A percentile compares a stretch with the other conserved stretches of the same genome.
These are phyloP conservation scores for Bombus haemorrhoidalis DNA, from an alignment of 1,140 invertebrate species.

Conservation along the genomic window DNA sequence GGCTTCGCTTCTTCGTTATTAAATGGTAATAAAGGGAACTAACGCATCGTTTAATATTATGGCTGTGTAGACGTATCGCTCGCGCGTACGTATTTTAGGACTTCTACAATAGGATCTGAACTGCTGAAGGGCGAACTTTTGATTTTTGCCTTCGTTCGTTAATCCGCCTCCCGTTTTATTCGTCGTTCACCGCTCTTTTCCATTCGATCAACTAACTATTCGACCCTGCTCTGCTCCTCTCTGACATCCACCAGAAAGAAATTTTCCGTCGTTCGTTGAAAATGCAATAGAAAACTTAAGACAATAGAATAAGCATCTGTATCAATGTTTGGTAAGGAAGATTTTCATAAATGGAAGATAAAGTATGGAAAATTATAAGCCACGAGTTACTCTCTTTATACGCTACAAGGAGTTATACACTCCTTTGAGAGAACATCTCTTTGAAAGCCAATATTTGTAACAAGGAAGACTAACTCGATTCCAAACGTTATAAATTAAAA, in stretches of 20 bases:
- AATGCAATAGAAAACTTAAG: not conserved
- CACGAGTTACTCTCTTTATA: not conserved
- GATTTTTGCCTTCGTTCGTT: conserved; percentile 1
- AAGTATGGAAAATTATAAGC: not conserved
- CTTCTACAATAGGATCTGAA: conserved; percentile 19
- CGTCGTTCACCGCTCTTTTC: not conserved
- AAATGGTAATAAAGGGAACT: conserved; percentile 28
- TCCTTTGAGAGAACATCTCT: not conserved
- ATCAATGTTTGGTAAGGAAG: not conserved
- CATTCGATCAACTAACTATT: not conserved
- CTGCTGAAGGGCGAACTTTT: conserved; percentile 24
- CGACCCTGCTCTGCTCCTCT: not conserved
- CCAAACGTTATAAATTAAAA: conserved; percentile 80
- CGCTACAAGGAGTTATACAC: not conserved
- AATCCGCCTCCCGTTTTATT: not conserved
- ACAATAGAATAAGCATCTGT: not conserved
- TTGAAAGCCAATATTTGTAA: not conserved
- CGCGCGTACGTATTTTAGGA: conserved; percentile 25
- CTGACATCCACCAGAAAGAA: not conserved
- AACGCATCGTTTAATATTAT: conserved; percentile 43
- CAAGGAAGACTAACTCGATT: conserved; percentile 1
- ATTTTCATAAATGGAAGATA: conserved; percentile 7
- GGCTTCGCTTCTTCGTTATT: conserved; percentile 6
- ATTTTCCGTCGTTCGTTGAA: not conserved
- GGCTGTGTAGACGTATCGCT: conserved; percentile 30